Evolutionary conservation across 2,113 vertebrate genomes (phyloP).

Genomic region (Python bivittatus): DNA sequence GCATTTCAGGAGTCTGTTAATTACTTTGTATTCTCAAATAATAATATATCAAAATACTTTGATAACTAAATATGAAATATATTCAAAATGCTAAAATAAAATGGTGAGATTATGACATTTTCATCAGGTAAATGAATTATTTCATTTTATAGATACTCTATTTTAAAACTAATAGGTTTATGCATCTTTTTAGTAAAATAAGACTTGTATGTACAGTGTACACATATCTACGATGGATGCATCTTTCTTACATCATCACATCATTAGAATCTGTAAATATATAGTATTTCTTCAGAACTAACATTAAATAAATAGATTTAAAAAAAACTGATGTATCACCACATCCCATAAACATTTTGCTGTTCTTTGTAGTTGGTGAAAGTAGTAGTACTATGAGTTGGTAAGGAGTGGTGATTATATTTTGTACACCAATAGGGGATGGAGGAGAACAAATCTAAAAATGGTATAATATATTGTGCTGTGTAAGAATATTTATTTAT

Average conservation of each 20-base stretch:
- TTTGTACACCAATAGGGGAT: neutral
- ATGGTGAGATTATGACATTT: slow-evolving; percentile 54
- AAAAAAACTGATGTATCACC: neutral
- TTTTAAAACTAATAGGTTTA: slow-evolving; percentile 48
- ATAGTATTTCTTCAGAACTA: neutral
- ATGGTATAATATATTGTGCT: neutral
- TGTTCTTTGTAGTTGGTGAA: neutral
- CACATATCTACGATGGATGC: neutral
- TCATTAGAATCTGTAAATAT: neutral
- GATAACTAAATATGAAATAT: slow-evolving; percentile 31
- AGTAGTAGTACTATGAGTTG: neutral
- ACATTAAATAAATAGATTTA: neutral
- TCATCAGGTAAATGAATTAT: slow-evolving; percentile 40
- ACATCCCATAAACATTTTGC: neutral
- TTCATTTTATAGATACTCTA: slow-evolving; percentile 52
- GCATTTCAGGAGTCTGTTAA: slow-evolving; percentile 48
- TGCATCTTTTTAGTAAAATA: slow-evolving; percentile 40
- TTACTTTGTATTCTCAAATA: neutral
- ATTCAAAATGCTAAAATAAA: slow-evolving; percentile 43
- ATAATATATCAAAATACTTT: slow-evolving; percentile 51
- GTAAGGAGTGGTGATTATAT: neutral
- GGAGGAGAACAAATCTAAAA: neutral
- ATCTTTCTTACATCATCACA: neutral
- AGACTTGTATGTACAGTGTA: neutral
- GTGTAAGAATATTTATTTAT: neutral